phyloP scores from a whole-genome alignment of 1,140 invertebrate genomes.

The Cheumatopsyche charites region DNA sequence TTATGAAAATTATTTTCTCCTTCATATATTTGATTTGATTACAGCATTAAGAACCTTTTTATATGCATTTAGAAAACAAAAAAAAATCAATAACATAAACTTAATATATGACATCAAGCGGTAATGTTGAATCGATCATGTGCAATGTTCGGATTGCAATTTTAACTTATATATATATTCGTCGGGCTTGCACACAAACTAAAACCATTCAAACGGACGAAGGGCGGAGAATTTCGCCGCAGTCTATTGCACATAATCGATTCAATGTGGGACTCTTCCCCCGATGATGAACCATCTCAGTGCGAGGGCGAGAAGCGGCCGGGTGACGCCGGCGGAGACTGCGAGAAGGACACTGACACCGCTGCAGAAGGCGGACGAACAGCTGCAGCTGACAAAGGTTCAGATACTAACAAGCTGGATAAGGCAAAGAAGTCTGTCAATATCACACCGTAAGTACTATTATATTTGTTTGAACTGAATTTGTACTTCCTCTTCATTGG shows the following conservation, averaged over 20 bases:
- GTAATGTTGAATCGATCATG: constrained; percentile 49
- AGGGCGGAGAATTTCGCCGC: constrained; percentile 63
- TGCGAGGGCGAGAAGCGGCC: constrained; percentile 54
- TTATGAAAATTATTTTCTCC: constrained; percentile 26
- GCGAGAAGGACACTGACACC: constrained; percentile 51
- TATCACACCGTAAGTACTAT: constrained; percentile 64
- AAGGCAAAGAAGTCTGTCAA: constrained; percentile 56
- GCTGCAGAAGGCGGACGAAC: constrained; percentile 56
- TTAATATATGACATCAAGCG: constrained; percentile 48
- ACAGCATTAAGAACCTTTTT: constrained; percentile 34
- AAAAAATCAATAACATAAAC: constrained; percentile 44
- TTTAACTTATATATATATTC: not conserved
- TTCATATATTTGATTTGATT: constrained; percentile 43
- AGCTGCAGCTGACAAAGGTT: constrained; percentile 56
- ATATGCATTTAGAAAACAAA: constrained; percentile 30
- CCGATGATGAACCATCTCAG: constrained; percentile 63
- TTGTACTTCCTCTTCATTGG: not conserved
- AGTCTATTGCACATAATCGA: constrained; percentile 66
- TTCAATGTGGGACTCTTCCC: constrained; percentile 64
- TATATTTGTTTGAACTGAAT: not conserved
- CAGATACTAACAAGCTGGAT: constrained; percentile 51
- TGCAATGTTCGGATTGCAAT: constrained; percentile 43
- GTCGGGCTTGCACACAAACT: constrained; percentile 34
- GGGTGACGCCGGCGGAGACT: constrained; percentile 23
- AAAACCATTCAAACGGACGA: constrained; percentile 38